A percentile compares a stretch with the other conserved stretches of the same genome.
Evolutionary conservation across 2,797 vertebrate genomes (phyloP).

Genomic region (Anas acuta): DNA sequence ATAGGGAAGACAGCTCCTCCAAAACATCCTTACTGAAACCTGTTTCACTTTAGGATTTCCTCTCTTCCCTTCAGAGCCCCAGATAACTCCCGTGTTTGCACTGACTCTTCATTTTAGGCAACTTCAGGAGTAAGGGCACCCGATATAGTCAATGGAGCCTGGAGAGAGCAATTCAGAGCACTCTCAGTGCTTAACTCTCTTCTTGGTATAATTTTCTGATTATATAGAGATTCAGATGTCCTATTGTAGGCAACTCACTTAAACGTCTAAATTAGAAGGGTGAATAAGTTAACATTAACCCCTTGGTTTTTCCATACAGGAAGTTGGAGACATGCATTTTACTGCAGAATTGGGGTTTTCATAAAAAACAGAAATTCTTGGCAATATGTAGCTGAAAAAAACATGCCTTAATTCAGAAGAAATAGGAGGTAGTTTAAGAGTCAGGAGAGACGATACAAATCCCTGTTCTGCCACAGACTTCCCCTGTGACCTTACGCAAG

Average conservation of each 20-base stretch:
- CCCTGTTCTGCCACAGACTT: slow-evolving; percentile 12
- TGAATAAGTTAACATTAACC: neutral
- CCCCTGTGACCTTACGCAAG: neutral
- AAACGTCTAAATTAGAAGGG: neutral
- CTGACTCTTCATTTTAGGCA: neutral
- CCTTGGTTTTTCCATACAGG: neutral
- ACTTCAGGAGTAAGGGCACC: neutral
- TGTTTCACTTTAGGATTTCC: neutral
- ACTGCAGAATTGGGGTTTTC: neutral
- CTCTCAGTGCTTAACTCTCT: neutral
- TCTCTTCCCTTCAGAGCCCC: neutral
- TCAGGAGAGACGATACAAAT: slow-evolving; percentile 32
- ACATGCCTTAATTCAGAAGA: neutral
- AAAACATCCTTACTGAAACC: neutral
- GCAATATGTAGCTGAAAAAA: neutral
- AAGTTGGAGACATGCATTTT: neutral
- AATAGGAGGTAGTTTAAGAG: neutral
- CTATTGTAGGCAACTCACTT: neutral
- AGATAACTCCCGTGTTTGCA: neutral
- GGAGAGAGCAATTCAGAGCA: neutral
- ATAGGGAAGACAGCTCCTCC: neutral
- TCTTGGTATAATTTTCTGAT: neutral
- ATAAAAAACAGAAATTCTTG: neutral
- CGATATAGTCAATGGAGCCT: neutral
- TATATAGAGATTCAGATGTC: neutral